Conservation (phyloP, 2,888 invertebrate species). For the Oscheius sp. region DNA sequence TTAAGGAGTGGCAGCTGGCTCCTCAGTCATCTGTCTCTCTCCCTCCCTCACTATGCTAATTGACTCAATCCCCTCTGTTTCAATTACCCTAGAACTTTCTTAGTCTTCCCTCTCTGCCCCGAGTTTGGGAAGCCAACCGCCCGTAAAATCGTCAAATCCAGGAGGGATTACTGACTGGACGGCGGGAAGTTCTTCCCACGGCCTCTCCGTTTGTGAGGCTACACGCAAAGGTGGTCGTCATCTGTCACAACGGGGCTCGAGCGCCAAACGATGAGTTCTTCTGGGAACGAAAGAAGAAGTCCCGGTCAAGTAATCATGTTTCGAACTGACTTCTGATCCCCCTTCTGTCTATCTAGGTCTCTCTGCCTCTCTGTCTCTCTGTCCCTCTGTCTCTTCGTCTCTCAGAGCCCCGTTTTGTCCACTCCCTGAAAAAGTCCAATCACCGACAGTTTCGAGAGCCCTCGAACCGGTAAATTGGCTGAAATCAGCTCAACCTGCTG, state of each 20-base stretch:
- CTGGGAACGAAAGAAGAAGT: neutral
- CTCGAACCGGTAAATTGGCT: conserved; percentile 32
- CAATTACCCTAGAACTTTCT: conserved; percentile 13
- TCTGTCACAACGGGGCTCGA: conserved; percentile 5
- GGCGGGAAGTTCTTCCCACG: conserved; percentile 27
- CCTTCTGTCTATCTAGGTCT: neutral
- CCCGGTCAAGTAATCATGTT: too few species aligned
- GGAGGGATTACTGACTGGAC: conserved; percentile 14
- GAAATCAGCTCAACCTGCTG: conserved; percentile 8
- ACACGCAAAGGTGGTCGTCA: conserved; percentile 19
- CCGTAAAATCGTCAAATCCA: conserved; percentile 27
- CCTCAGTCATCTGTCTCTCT: conserved; percentile 1
- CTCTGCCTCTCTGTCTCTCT: neutral
- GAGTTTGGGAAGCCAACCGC: neutral
- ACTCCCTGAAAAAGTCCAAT: neutral
- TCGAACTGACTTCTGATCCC: neutral
- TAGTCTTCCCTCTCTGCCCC: neutral
- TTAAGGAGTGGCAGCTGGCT: conserved; percentile 25
- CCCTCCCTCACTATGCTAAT: conserved; percentile 22
- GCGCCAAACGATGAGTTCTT: conserved; percentile 1
- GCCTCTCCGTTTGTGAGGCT: neutral
- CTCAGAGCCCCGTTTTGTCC: too few species aligned
- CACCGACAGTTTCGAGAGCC: conserved; percentile 12
- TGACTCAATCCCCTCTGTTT: neutral
- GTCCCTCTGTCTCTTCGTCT: too few species aligned